Evolutionary conservation across 2,888 invertebrate genomes (phyloP).

Genomic region (Idaea dimidiata): DNA sequence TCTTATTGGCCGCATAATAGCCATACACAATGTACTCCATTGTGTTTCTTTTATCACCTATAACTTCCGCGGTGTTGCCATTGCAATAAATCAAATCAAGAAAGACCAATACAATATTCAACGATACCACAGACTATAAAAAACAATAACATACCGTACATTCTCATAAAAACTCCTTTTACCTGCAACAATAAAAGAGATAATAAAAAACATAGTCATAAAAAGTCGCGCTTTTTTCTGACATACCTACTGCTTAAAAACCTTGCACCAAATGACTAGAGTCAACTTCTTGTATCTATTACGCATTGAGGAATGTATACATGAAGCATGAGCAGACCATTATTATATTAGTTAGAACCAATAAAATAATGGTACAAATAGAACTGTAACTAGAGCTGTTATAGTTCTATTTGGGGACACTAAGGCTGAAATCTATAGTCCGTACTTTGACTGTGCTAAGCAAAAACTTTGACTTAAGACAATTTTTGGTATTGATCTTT

Average conservation of each 20-base stretch:
- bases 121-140: slow-evolving; percentile 6
- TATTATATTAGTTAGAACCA: no score
- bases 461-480: no score
- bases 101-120: slow-evolving; percentile 2
- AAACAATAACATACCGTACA: slow-evolving; percentile 12
- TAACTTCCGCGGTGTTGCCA: not conserved
- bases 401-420: no score
- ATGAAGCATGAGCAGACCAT: no score
- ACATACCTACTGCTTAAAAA: not conserved
- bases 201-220: slow-evolving; percentile 2
- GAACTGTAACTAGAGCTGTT: no score
- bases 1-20: not conserved
- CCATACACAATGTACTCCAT: not conserved
- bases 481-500: no score
- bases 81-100: not conserved
- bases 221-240: not conserved
- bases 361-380: no score
- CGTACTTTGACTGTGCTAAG: no score
- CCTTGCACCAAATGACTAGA: not conserved
- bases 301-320: no score
- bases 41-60: not conserved
- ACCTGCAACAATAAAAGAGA: slow-evolving; percentile 48
- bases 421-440: no score
- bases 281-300: not conserved
- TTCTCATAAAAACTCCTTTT: slow-evolving; percentile 25